These are phyloP conservation scores for Cephalopterus ornatus DNA, from an alignment of 2,113 vertebrate genomes.

Conservation along the genomic window DNA sequence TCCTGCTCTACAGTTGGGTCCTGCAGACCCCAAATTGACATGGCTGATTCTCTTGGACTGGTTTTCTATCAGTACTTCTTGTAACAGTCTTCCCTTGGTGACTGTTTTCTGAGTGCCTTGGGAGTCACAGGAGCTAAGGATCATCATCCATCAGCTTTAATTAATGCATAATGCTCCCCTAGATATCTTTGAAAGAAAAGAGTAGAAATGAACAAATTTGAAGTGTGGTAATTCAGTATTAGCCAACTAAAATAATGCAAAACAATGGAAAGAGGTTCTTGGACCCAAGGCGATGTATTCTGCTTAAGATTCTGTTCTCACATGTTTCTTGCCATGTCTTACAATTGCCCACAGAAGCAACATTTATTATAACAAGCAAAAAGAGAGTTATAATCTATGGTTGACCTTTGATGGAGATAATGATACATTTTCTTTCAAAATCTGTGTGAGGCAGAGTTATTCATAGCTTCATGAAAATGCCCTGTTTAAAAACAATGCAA, in stretches of 20 bases:
- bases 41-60: not conserved
- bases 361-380: conserved; percentile 57
- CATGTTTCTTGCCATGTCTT: conserved; percentile 39
- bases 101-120: not conserved
- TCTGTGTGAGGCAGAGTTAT: conserved; percentile 68
- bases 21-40: not conserved
- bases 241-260: not conserved
- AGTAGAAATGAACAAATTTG: not conserved
- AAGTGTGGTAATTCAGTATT: not conserved
- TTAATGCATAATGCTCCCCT: not conserved
- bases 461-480: conserved; percentile 68
- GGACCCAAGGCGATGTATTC: not conserved
- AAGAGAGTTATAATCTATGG: conserved; percentile 72
- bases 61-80: not conserved
- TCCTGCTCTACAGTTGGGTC: not conserved
- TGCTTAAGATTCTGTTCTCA: conserved; percentile 45
- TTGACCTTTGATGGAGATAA: conserved; percentile 72
- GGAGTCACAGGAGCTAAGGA: not conserved
- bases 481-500: conserved; percentile 47
- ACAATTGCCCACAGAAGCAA: conserved; percentile 21
- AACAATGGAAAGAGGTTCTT: not conserved
- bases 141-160: not conserved
- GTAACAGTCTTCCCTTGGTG: not conserved
- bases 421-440: conserved; percentile 62
- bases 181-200: not conserved